Base-by-base conservation (phyloP, 1,140 invertebrate genomes). In the Drosophila insularis region DNA sequence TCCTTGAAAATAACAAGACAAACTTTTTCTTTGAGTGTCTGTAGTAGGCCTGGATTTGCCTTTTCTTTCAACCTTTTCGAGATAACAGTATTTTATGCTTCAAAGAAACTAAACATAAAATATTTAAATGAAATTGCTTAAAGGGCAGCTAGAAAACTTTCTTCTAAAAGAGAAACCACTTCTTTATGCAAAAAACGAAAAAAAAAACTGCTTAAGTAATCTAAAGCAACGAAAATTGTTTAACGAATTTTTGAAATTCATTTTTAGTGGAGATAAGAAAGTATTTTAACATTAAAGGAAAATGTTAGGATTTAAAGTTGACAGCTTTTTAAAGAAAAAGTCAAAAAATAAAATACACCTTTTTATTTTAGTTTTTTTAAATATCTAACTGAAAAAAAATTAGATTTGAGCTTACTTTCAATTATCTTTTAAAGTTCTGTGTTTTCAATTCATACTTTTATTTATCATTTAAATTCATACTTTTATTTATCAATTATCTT, bases 1-100 rank as follows among this genome's bases (percentile, higher is more conserved):
- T 82, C 82, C 82, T 82, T 87, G 82, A 87, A 89, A 82, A 62
- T 76, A 68, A 50, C 55, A 27, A 27, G 32, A 75, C 39, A 43
- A 58, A 58, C 55, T 35, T 58, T 58, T 37, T 7, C 4, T 21
- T 19, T 8, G 17, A 50, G 43, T 50, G 17, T 50, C 43, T 50
- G 17, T 8, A 50, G 17, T 50, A 50, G 43, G 43, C 43, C 17
- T n/a, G 19, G 43, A 50, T 21, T 50, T 50, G 17, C 8, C 7
- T 50, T 21, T 50, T 19, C 17, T 46, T 8, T 17, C 7, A 3
- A 14, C 8, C 17, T 50, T 21, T 50, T 4, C 17, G 4, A 50
- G 43, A 50, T 50, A 50, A 50, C 17, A 11, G 43, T 21, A 50
- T 50, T 50, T 50, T 21, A 21, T 50, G 43, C 43, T 50, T 21